Conservation (phyloP, 1,140 invertebrate species). For the Steinernema khuongi region DNA sequence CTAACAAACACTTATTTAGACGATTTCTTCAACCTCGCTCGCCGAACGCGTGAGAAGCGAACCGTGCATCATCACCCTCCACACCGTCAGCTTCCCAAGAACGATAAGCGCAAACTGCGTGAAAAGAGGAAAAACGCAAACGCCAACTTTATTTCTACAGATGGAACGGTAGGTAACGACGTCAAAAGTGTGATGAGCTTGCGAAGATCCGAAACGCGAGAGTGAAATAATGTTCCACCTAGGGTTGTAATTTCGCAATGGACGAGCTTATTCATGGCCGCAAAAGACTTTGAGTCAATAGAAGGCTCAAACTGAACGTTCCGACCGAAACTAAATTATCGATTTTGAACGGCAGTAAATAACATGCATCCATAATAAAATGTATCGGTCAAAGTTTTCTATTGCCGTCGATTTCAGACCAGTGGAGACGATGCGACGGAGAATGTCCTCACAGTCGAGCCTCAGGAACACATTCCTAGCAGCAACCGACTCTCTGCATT, state of each 20-base stretch:
- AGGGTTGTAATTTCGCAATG: too few species aligned
- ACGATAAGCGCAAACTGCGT: neutral
- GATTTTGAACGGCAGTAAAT: too few species aligned
- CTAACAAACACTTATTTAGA: too few species aligned
- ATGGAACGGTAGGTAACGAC: neutral
- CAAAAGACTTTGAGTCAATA: too few species aligned
- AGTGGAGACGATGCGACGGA: neutral
- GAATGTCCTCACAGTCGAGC: neutral
- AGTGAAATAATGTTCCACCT: too few species aligned
- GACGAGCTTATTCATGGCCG: too few species aligned
- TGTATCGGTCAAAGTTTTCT: too few species aligned
- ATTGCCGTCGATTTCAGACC: neutral
- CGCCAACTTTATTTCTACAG: neutral
- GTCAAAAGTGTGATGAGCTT: too few species aligned
- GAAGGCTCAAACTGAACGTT: too few species aligned
- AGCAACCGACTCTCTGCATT: neutral
- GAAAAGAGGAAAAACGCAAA: neutral
- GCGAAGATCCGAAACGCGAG: too few species aligned
- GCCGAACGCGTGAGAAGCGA: neutral
- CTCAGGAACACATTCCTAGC: neutral
- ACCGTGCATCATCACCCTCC: neutral
- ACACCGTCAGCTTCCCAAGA: neutral
- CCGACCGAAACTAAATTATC: too few species aligned
- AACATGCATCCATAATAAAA: too few species aligned
- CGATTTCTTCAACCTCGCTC: neutral